Evolutionary conservation across 2,797 vertebrate genomes (phyloP).

Genomic region (Yasuhikotakia modesta): DNA sequence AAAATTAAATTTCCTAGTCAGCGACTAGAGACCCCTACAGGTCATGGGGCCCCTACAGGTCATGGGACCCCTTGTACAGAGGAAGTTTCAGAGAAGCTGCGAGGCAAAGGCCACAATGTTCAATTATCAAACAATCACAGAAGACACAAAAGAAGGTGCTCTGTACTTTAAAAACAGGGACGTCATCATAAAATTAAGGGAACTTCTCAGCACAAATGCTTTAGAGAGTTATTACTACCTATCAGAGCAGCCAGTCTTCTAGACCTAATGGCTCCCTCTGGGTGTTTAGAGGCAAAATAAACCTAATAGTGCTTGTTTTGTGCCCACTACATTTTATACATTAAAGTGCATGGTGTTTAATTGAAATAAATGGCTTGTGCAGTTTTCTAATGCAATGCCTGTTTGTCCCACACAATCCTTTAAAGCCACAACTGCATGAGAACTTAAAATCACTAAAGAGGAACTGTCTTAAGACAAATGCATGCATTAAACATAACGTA

Average conservation of each 20-base stretch:
- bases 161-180: conserved; percentile 26
- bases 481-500: background rate
- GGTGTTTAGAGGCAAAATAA: conserved; percentile 48
- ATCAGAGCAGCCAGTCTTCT: conserved; percentile 38
- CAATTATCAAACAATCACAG: conserved; percentile 10
- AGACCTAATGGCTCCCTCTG: conserved; percentile 52
- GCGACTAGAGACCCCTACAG: background rate
- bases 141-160: background rate
- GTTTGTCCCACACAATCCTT: conserved; percentile 9
- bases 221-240: conserved; percentile 43
- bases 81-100: conserved; percentile 11
- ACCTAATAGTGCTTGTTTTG: conserved; percentile 49
- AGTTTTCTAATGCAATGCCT: conserved; percentile 19
- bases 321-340: conserved; percentile 43
- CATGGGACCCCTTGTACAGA: conserved; percentile 1
- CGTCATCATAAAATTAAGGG: conserved; percentile 47
- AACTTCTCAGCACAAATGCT: conserved; percentile 52
- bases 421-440: background rate
- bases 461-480: background rate
- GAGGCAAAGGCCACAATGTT: conserved; percentile 7
- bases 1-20: background rate
- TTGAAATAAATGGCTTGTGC: conserved; percentile 50
- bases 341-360: conserved; percentile 43
- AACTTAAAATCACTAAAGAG: background rate
- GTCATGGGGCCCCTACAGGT: conserved; percentile 19